Conservation (phyloP, 2,113 vertebrate genomes). For the Rhabdornis inornatus region DNA sequence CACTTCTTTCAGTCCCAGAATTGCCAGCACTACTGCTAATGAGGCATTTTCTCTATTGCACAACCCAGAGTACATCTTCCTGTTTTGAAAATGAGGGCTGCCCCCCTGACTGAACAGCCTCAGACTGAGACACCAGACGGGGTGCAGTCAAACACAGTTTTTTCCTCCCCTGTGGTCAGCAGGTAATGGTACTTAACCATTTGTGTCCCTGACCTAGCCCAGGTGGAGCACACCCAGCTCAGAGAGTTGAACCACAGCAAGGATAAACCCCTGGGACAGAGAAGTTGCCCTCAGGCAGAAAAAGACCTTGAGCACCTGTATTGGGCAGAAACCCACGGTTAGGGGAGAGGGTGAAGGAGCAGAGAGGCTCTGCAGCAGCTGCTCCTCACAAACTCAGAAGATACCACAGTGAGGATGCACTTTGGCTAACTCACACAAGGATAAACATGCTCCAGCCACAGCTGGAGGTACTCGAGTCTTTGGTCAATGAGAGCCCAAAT, state of each 20-base stretch:
- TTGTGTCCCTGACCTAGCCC: accelerated
- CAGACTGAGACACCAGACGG: background rate
- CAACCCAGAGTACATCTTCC: background rate
- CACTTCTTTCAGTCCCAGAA: background rate
- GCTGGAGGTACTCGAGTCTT: background rate
- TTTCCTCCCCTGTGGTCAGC: background rate
- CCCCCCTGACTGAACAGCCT: background rate
- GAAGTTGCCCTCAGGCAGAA: background rate
- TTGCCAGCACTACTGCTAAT: background rate
- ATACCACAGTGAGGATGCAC: accelerated
- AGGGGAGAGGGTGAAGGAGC: background rate
- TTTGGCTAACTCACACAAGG: background rate
- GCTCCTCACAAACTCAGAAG: background rate
- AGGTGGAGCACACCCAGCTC: accelerated
- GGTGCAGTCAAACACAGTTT: background rate
- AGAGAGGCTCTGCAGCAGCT: background rate
- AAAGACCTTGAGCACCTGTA: accelerated
- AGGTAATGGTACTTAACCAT: background rate
- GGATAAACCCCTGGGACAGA: background rate
- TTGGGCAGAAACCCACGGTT: accelerated
- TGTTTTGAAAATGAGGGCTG: background rate
- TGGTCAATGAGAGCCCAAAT: background rate
- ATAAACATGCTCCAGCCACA: background rate
- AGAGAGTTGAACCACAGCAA: background rate
- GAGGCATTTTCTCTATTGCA: background rate